Conservation (phyloP, 2,888 invertebrate genomes). For the Parnassius smintheus region DNA sequence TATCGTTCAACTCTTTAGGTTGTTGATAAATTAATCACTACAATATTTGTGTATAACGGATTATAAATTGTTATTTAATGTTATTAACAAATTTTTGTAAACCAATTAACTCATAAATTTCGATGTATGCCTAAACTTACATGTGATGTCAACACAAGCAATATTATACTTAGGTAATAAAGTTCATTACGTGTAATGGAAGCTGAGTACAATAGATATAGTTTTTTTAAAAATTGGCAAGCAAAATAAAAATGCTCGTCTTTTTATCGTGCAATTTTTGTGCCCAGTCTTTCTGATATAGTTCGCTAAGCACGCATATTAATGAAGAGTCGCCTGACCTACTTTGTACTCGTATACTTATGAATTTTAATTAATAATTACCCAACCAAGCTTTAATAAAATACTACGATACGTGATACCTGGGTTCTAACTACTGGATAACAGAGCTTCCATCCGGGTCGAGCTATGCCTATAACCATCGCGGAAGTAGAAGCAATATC, state of each 20-base stretch:
- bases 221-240: too few relatives aligned
- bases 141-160: slow-evolving; percentile 6
- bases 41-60: background rate
- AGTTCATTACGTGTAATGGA: slow-evolving; percentile 10
- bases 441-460: too few relatives aligned
- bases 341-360: slow-evolving; percentile 13
- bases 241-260: too few relatives aligned
- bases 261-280: too few relatives aligned
- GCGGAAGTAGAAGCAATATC: too few relatives aligned
- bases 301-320: background rate
- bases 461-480: too few relatives aligned
- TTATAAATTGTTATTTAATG: background rate
- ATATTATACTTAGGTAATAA: slow-evolving; percentile 15
- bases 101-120: background rate
- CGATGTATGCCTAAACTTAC: slow-evolving; percentile 3
- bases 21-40: too few relatives aligned
- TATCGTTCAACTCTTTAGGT: too few relatives aligned
- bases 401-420: background rate
- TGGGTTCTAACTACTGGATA: too few relatives aligned
- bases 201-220: background rate
- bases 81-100: too few relatives aligned
- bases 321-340: slow-evolving; percentile 19
- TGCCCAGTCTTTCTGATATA: too few relatives aligned
- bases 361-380: slow-evolving; percentile 26
- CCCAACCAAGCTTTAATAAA: slow-evolving; percentile 5